Conservation (phyloP, 2,797 vertebrate genomes). For the Helicolenus hilgendorfi region DNA sequence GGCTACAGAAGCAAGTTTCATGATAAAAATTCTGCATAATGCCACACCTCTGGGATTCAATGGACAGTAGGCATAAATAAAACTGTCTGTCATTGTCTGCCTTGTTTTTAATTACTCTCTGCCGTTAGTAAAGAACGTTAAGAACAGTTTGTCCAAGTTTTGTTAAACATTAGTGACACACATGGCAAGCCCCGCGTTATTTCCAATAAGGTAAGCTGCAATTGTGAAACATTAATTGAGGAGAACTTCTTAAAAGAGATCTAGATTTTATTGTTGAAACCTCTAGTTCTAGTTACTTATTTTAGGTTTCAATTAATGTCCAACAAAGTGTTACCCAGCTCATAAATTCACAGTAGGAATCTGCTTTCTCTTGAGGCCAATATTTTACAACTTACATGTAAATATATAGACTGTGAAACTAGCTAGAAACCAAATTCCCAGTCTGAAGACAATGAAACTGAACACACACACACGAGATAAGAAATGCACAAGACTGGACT, state of each 20-base stretch:
- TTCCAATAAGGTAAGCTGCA: neutral
- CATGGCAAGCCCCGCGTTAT: neutral
- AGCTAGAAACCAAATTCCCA: neutral
- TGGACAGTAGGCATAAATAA: neutral
- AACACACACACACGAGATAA: neutral
- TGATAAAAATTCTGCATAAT: neutral
- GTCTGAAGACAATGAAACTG: neutral
- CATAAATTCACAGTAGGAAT: neutral
- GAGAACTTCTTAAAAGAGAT: neutral
- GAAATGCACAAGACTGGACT: neutral
- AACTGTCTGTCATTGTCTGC: neutral
- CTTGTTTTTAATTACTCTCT: neutral
- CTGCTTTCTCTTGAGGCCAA: neutral
- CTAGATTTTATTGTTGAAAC: neutral
- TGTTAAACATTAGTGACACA: neutral
- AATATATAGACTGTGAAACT: conserved; percentile 15
- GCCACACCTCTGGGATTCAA: neutral
- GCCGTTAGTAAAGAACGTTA: neutral
- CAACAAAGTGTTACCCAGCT: neutral
- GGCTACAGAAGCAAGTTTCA: neutral
- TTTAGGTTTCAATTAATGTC: neutral
- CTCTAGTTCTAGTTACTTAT: neutral
- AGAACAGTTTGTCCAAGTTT: neutral
- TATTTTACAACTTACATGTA: neutral
- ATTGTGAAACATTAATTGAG: neutral